phyloP scores from a whole-genome alignment of 2,797 vertebrate species.

The Parauchenoglanis ngamensis region DNA sequence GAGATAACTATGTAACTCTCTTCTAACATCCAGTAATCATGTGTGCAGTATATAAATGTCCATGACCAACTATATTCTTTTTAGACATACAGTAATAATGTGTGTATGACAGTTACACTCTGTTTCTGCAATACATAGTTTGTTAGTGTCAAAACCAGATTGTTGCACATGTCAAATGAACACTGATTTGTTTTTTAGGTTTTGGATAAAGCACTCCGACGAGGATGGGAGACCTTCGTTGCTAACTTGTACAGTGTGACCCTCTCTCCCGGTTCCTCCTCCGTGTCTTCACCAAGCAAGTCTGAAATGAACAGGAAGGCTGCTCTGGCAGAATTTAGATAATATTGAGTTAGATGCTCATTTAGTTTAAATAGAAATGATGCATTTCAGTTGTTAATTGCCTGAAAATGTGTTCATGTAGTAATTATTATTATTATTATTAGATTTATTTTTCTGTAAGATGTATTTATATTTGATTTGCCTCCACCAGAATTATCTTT shows the following conservation, averaged over 20 bases:
- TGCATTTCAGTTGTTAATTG: slow-evolving; percentile 28
- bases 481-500: neutral
- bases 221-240: slow-evolving; percentile 79
- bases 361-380: neutral
- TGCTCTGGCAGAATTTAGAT: slow-evolving; percentile 65
- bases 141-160: neutral
- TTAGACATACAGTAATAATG: neutral
- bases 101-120: neutral
- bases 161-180: slow-evolving; percentile 15
- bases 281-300: slow-evolving; percentile 45
- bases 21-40: neutral
- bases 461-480: slow-evolving; percentile 16
- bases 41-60: neutral
- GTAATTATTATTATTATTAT: slow-evolving; percentile 3
- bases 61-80: neutral
- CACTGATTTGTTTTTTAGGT: slow-evolving; percentile 62
- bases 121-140: neutral
- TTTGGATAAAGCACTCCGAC: slow-evolving; percentile 73
- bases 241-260: slow-evolving; percentile 79
- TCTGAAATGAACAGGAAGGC: slow-evolving; percentile 45
- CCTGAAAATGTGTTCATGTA: slow-evolving; percentile 12
- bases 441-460: neutral
- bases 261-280: slow-evolving; percentile 64
- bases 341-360: slow-evolving; percentile 31
- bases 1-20: neutral